Base-by-base conservation (phyloP, 2,113 vertebrate genomes). In the Podilymbus podiceps region DNA sequence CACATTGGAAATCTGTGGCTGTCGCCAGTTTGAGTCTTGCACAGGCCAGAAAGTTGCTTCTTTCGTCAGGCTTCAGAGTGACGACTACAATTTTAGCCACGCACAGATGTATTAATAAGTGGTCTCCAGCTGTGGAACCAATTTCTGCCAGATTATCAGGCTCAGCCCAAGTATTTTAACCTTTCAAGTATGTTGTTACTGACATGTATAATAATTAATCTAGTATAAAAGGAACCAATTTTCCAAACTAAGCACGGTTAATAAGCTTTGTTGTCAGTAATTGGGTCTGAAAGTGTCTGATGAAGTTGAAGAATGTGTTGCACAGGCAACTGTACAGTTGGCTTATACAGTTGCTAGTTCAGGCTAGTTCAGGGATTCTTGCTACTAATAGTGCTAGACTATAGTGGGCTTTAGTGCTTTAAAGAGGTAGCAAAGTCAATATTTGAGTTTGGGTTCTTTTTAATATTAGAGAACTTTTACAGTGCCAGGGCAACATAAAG, bases 221-320 rank as follows among this genome's bases (percentile, higher is more conserved):
- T 69, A 62, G 44, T 71, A 89, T 84, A 91, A 89, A 95, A 87
- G 60, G 62, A 93, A 75, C 73, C 38, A 50, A 60, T 97, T 93
- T 93, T 89, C 80, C 90, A 84, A 90, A 72, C 72, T 89, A 87
- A 92, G 90, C 88, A 74, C 28, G 52, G 90, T 91, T 95, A 96
- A 95, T 91, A 94, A 73, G 84, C 73, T 95, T 93, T 96, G 35
- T 95, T 93, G 63, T 89, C 84, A 84, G 80, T 93, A 92, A 81
- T 55, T 38, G 3, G 88, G 46, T 83, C 83, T 96, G 86, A 96
- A 96, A 96, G 58, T 49, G 60, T 90, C 88, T 85, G 86, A 79
- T 86, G 86, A 92, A 89, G 63, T 72, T 84, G 73, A 93, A 96
- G 53, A 94, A 96, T 77, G 22, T 56, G 52, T 92, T 81, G 72